phyloP scores from a whole-genome alignment of 23 tunicate genomes.

The Styela clava region DNA sequence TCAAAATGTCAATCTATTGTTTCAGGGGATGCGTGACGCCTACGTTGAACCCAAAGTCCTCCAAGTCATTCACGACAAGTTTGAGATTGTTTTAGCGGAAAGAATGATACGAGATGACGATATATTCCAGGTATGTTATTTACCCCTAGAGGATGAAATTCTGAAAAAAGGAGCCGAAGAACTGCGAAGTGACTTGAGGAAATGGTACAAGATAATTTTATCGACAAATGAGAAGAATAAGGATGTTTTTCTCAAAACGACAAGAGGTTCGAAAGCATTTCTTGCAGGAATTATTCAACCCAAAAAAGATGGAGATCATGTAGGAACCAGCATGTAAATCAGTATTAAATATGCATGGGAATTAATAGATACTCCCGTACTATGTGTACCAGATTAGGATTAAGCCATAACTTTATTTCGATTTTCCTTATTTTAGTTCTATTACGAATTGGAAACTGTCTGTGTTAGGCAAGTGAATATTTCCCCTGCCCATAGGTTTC shows the following conservation, averaged over 20 bases:
- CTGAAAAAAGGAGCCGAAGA: constrained; percentile 6
- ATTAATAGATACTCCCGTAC: too few relatives aligned
- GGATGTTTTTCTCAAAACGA: constrained; percentile 9
- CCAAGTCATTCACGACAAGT: not conserved
- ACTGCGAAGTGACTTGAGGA: not conserved
- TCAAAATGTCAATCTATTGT: not conserved
- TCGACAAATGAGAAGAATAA: constrained; percentile 2
- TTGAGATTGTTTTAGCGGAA: not conserved
- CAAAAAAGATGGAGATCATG: too few relatives aligned
- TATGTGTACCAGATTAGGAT: too few relatives aligned
- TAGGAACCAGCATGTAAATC: too few relatives aligned
- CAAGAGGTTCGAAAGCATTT: constrained; percentile 9
- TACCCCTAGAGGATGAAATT: constrained; percentile 7
- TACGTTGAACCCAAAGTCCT: constrained; percentile 24
- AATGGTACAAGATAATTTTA: not conserved
- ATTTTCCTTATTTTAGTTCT: too few relatives aligned
- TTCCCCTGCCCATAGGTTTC: too few relatives aligned
- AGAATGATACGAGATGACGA: constrained; percentile 9
- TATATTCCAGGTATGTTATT: not conserved
- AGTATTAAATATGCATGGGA: too few relatives aligned
- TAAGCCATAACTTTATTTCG: too few relatives aligned
- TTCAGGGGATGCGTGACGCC: constrained; percentile 2
- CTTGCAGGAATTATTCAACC: not conserved
- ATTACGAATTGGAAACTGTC: too few relatives aligned
- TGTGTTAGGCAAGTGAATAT: too few relatives aligned